These are phyloP conservation scores for Lampris megalopsis DNA, from an alignment of 2,113 vertebrate species.

Conservation along the genomic window DNA sequence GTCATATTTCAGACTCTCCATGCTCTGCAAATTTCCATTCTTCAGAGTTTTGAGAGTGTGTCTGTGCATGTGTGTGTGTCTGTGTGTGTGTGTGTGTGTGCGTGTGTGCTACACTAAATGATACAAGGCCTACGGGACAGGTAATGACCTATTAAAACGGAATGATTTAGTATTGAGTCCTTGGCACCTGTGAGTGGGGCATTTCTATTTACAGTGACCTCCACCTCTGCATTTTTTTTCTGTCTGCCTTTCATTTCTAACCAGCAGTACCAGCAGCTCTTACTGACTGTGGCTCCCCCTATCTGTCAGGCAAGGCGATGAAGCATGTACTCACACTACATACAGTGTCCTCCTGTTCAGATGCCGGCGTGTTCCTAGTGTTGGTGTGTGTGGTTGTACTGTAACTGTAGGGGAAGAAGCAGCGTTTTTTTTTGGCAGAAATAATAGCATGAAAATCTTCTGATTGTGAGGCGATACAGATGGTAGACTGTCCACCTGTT, in stretches of 20 bases:
- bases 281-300: slow-evolving; percentile 18
- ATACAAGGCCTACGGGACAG: slow-evolving; percentile 22
- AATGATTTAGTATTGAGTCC: slow-evolving; percentile 35
- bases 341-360: too few species aligned
- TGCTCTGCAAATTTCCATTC: slow-evolving; percentile 11
- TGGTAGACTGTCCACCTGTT: slow-evolving; percentile 12
- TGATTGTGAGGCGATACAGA: slow-evolving; percentile 6
- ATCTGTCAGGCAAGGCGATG: slow-evolving; percentile 1
- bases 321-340: not conserved
- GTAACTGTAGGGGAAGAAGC: not conserved
- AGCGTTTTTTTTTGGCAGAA: not conserved
- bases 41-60: not conserved
- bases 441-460: slow-evolving; percentile 9
- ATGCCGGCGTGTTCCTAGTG: too few species aligned
- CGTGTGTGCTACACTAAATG: slow-evolving; percentile 25
- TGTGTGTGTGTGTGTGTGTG: slow-evolving; percentile 6
- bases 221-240: slow-evolving; percentile 13
- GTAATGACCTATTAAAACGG: slow-evolving; percentile 45
- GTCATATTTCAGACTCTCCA: slow-evolving; percentile 33
- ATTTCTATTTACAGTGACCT: slow-evolving; percentile 30
- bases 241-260: not conserved
- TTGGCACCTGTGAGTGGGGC: slow-evolving; percentile 32
- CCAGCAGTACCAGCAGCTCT: too few species aligned
- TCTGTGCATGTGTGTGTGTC: slow-evolving; percentile 23
- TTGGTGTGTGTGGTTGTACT: not conserved